Base-by-base conservation (phyloP, 2,113 vertebrate species). In the Sorex fumeus region DNA sequence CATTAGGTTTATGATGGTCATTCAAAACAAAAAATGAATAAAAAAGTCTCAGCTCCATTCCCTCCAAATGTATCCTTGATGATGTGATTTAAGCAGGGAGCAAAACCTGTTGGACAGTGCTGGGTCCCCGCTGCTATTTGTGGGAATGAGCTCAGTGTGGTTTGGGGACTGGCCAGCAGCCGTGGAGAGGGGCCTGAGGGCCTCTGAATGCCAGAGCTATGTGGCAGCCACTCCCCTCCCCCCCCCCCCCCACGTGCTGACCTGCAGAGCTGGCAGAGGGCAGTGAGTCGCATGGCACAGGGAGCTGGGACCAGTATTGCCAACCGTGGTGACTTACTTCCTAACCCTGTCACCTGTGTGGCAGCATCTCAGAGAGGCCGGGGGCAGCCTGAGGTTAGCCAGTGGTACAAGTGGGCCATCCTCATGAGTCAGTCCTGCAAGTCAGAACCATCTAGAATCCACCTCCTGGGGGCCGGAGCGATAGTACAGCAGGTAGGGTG, bases 1-100 rank as follows among this genome's bases (percentile, higher is more conserved):
- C 83, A 32, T 88, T 80, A 79, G n/a, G 85, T 93, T 95, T 97
- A 95, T 62, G 47, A 76, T 28, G 85, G 71, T 77, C 91, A 90
- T 93, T 85, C 60, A 53, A 28, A 89, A 74, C 43, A 53, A 28
- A 89, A 74, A 50, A 3, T 18, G 57, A 21, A 60, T 60, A 60
- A 60, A 23, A 60, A 47, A 36, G 10, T 57, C 10, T 43, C 79
- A 18, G 27, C 40, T 86, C 53, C 76, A 70, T 79, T 90, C 50
- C 93, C 82, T 84, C 66, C 32, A 74, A 83, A 36, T 71, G 8
- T 69, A 70, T 86, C 60, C 57, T 90, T 50, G 2, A 0, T 45
- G 67, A 84, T 28, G 62, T 60, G 70, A 83, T 75, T 87, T 78
- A 71, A 69, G 85, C 43, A 11, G 82, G 50, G 60, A 40, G 12